Percentiles rank a stretch among this genome's conserved stretches.
phyloP scores from a whole-genome alignment of 2,113 vertebrate genomes.

The Meriones unguiculatus region DNA sequence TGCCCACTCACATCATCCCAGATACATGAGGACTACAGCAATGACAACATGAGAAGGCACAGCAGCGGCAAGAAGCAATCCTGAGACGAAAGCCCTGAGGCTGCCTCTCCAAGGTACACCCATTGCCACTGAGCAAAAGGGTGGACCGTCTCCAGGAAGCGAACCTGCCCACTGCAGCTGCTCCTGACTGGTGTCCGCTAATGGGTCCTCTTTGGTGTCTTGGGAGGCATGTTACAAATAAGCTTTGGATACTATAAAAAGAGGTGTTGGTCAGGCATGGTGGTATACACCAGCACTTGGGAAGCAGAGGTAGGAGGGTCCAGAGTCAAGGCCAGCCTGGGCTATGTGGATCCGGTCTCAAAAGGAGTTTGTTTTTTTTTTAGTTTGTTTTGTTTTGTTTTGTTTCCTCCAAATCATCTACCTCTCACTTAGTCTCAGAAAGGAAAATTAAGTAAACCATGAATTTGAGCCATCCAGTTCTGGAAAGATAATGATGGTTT shows the following conservation, averaged over 20 bases:
- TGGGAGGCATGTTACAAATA: not conserved
- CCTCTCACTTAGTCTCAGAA: conserved; percentile 48
- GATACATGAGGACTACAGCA: no score
- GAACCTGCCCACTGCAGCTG: no score
- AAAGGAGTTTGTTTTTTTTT: not conserved
- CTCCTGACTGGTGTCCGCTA: no score
- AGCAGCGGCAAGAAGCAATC: no score
- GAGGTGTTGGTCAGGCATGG: not conserved
- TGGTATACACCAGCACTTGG: not conserved
- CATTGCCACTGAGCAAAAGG: no score
- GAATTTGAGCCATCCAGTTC: not conserved
- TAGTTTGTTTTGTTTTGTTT: not conserved
- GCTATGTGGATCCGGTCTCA: not conserved
- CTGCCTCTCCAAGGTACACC: no score
- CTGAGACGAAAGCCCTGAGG: no score
- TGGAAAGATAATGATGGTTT: not conserved
- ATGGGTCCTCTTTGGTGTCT: not conserved
- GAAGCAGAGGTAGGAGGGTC: not conserved
- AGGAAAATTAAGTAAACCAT: conserved; percentile 21
- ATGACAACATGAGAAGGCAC: no score
- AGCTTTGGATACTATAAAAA: not conserved
- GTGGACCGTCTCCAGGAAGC: no score
- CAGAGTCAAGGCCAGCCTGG: not conserved
- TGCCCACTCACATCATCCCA: no score
- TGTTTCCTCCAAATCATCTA: conserved; percentile 11